Conservation (phyloP, 2,113 vertebrate species). For the Trogon melanurus region DNA sequence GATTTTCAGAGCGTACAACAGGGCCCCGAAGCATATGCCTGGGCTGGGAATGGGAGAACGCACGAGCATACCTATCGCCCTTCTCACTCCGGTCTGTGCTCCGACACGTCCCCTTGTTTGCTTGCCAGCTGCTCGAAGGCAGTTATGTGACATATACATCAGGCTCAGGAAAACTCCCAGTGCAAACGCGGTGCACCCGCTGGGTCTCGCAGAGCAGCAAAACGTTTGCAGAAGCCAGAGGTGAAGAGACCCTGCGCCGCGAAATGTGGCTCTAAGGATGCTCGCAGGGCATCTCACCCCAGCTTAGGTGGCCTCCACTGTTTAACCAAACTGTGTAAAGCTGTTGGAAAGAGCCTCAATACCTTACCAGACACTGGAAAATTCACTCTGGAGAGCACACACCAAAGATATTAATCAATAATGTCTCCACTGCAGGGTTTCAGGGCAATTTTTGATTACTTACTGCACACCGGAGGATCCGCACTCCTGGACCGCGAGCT, state of each 20-base stretch:
- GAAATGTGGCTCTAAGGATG: fast-evolving
- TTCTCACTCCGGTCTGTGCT: not conserved
- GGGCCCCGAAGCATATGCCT: not conserved
- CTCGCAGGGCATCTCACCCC: fast-evolving
- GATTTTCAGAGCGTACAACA: not conserved
- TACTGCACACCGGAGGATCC: not conserved
- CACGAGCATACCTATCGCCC: fast-evolving
- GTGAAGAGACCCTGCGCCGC: fast-evolving
- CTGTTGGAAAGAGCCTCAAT: not conserved
- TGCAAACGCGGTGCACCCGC: fast-evolving
- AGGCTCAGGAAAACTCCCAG: not conserved
- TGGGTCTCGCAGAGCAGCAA: fast-evolving
- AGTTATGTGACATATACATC: fast-evolving
- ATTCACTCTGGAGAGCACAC: not conserved
- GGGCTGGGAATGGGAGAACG: not conserved
- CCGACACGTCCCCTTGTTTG: not conserved
- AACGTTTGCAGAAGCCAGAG: not conserved
- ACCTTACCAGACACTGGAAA: not conserved
- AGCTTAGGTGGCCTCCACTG: not conserved
- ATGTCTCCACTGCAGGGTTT: not conserved
- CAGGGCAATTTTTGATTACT: not conserved
- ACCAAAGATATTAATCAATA: not conserved
- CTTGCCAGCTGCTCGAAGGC: not conserved
- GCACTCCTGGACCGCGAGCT: not conserved
- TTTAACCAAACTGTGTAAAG: not conserved